phyloP scores from a whole-genome alignment of 2,888 invertebrate species.

The Clistopyga incitator region DNA sequence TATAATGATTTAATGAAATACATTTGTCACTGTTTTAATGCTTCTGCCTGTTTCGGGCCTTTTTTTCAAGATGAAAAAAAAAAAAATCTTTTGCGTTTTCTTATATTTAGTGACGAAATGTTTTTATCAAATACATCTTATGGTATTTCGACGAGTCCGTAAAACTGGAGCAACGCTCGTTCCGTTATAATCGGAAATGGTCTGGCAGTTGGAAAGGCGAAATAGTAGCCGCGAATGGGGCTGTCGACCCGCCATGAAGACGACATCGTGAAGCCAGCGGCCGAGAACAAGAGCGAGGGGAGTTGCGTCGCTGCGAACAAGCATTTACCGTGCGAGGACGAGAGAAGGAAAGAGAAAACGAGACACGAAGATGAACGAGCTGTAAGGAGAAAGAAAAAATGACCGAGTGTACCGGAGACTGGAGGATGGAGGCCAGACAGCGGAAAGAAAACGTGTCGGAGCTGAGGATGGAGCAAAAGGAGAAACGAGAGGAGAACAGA shows the following conservation, averaged over 20 bases:
- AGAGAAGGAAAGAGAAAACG: background rate
- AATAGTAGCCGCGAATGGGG: conserved; percentile 17
- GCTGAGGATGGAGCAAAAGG: conserved; percentile 40
- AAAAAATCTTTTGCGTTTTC: background rate
- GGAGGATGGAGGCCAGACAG: conserved; percentile 25
- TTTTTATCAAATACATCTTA: background rate
- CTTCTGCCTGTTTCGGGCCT: background rate
- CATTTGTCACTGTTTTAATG: too few relatives aligned
- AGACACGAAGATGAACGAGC: conserved; percentile 52
- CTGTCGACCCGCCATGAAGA: conserved; percentile 31
- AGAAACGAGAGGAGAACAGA: conserved; percentile 30
- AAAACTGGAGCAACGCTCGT: background rate
- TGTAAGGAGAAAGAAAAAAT: conserved; percentile 37
- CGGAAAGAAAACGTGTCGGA: conserved; percentile 44
- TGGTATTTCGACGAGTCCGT: background rate
- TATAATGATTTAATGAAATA: too few relatives aligned
- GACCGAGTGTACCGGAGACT: conserved; percentile 22
- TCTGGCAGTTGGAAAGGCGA: background rate
- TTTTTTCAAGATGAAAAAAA: background rate
- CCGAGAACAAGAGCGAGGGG: conserved; percentile 19
- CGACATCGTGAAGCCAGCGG: conserved; percentile 14
- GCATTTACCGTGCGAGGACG: background rate
- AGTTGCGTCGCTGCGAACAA: conserved; percentile 12
- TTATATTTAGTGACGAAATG: background rate
- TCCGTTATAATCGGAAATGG: background rate